Base-by-base conservation (phyloP, 1,140 invertebrate genomes). In the Samia ricini region DNA sequence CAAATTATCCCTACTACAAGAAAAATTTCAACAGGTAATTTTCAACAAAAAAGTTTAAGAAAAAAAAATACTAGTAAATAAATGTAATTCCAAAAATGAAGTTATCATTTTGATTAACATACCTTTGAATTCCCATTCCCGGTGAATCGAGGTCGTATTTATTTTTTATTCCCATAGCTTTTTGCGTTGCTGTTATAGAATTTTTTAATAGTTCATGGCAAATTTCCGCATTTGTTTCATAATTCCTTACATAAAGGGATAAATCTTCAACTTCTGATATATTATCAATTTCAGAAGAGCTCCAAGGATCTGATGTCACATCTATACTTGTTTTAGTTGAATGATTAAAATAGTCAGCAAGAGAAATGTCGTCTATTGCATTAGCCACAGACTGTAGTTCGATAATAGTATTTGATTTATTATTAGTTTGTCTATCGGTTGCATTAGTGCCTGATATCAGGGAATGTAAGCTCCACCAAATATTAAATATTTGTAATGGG, bases 251-350 rank as follows among this genome's bases (percentile, higher is more conserved):
- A 66, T 81, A 89, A 61, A 63, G 68, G 10, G 77, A 69, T 18
- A 77, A 69, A 66, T 78, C 77, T 61, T 89, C 85, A 55, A 60
- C 70, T 65, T 89, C 86, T 57, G 82, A 79, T 33, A 89, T 71
- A 78, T 85, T 89, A 33, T 82, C 68, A 64, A 56, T 68, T 67
- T 85, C 81, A 23, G 55, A 42, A 21, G 54, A 62, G 49, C 63
- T 64, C 87, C 88, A 90, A 20, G 86, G 83, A 23, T 68, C 58
- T 24, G 73, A 71, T 60, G 64, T 65, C 19, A 83, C 72, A 59
- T 76, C 67, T 24, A 23, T 21, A 42, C 60, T 24, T 54, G 55
- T 23, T 60, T 69, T 24, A 12, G 19, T 66, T 60, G 26, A 72
- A 22, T 59, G 56, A 55, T 72, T 71, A 58, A 79, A 71, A 55